These are phyloP conservation scores for Brenthis hecate DNA, from an alignment of 2,888 invertebrate genomes.

Conservation along the genomic window DNA sequence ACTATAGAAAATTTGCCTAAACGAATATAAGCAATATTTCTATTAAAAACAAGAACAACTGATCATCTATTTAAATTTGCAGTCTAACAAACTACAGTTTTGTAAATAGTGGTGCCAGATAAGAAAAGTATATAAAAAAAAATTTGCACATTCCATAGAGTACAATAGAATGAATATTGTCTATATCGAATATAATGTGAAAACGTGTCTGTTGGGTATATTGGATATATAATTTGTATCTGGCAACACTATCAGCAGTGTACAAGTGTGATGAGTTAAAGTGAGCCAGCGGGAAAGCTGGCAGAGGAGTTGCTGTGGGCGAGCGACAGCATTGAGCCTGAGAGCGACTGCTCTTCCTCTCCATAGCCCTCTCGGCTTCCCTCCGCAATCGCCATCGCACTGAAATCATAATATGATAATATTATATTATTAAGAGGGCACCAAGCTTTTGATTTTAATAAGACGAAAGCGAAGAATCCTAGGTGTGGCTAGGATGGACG, in stretches of 20 bases:
- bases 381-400: conserved; percentile 95
- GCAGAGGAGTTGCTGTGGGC: conserved; percentile 97
- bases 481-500: too few relatives aligned
- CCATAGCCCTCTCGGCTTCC: conserved; percentile 94
- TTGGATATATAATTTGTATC: not conserved
- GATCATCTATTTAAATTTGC: conserved; percentile 7
- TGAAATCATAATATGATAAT: conserved; percentile 54
- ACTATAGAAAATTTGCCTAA: conserved; percentile 1
- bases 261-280: conserved; percentile 64
- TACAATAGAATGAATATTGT: not conserved
- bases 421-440: too few relatives aligned
- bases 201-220: not conserved
- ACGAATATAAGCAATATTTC: conserved; percentile 6
- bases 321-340: conserved; percentile 96
- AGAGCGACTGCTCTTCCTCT: conserved; percentile 95
- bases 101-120: conserved; percentile 10
- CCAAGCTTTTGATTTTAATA: too few relatives aligned
- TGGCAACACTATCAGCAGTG: conserved; percentile 21
- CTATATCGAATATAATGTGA: not conserved
- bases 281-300: conserved; percentile 92
- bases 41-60: conserved; percentile 1
- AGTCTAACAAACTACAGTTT: conserved; percentile 11
- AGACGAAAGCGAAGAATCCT: too few relatives aligned
- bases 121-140: too few relatives aligned
- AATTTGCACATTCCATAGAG: not conserved